Conservation (phyloP, 2,888 invertebrate genomes). For the Leptinotarsa rubiginosa region DNA sequence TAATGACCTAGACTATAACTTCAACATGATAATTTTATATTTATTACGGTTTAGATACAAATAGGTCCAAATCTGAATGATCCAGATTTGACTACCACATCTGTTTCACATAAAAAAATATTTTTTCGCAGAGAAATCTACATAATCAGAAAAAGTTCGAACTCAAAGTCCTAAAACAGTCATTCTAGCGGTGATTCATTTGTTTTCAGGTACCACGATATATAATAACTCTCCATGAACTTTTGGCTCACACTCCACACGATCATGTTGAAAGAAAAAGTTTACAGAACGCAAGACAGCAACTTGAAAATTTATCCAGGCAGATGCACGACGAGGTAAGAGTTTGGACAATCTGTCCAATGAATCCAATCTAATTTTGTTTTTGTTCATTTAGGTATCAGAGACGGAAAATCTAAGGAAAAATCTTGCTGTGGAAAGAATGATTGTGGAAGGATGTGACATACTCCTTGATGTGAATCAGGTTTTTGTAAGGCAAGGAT, state of each 20-base stretch:
- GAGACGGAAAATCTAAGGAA: constrained; percentile 93
- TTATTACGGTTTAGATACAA: too few species aligned
- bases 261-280: constrained; percentile 93
- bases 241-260: constrained; percentile 92
- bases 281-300: constrained; percentile 87
- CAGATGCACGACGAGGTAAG: constrained; percentile 90
- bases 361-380: constrained; percentile 7
- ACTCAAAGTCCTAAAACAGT: too few species aligned
- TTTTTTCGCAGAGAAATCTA: neutral
- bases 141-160: neutral
- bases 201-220: constrained; percentile 84
- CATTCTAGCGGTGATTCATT: neutral
- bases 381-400: constrained; percentile 73
- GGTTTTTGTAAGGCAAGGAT: constrained; percentile 91
- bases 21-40: too few species aligned
- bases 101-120: too few species aligned
- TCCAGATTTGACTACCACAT: too few species aligned
- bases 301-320: constrained; percentile 85
- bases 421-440: constrained; percentile 90
- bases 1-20: too few species aligned
- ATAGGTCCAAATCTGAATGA: too few species aligned
- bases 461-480: constrained; percentile 92
- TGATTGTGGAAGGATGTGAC: constrained; percentile 95
- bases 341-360: neutral
- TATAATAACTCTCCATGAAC: constrained; percentile 90